A percentile compares a stretch with the other conserved stretches of the same genome.
Evolutionary conservation across 2,888 invertebrate genomes (phyloP).

Genomic region (Steinernema scapterisci): DNA sequence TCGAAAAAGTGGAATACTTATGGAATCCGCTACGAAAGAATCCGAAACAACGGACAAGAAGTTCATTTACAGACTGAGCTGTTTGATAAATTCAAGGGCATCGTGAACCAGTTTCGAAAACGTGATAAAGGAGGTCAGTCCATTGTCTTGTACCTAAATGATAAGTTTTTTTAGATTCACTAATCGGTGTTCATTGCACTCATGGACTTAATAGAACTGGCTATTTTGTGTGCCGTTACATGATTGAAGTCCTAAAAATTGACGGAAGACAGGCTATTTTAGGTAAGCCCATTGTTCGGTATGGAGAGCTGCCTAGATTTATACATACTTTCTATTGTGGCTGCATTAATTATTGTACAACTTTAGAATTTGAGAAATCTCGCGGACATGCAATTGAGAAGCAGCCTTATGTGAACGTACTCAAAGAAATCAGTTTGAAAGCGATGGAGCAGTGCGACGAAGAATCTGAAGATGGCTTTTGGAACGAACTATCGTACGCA

Average conservation of each 20-base stretch:
- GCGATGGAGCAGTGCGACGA: neutral
- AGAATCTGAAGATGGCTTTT: neutral
- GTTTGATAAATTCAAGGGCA: conserved; percentile 54
- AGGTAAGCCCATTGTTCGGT: conserved; percentile 42
- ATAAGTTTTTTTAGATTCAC: conserved; percentile 61
- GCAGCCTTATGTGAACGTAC: conserved; percentile 67
- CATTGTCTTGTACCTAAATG: neutral
- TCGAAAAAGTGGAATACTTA: conserved; percentile 56
- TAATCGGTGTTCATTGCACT: conserved; percentile 72
- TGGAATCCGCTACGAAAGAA: conserved; percentile 66
- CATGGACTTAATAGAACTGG: conserved; percentile 72
- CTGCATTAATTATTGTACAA: too few species aligned
- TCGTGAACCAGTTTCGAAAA: conserved; percentile 55
- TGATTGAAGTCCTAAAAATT: conserved; percentile 61
- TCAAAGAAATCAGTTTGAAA: neutral
- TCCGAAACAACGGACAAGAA: conserved; percentile 60
- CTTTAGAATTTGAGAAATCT: conserved; percentile 68
- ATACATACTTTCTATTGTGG: neutral
- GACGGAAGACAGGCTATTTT: conserved; percentile 60
- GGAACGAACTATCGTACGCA: neutral
- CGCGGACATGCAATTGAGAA: conserved; percentile 70
- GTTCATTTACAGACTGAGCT: conserved; percentile 55
- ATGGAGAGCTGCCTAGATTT: neutral
- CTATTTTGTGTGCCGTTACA: conserved; percentile 71
- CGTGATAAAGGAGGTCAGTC: conserved; percentile 21